Percentiles rank a stretch among this genome's conserved stretches.
Conservation (phyloP, 2,113 vertebrate genomes). For the Pachyramphus minor region DNA sequence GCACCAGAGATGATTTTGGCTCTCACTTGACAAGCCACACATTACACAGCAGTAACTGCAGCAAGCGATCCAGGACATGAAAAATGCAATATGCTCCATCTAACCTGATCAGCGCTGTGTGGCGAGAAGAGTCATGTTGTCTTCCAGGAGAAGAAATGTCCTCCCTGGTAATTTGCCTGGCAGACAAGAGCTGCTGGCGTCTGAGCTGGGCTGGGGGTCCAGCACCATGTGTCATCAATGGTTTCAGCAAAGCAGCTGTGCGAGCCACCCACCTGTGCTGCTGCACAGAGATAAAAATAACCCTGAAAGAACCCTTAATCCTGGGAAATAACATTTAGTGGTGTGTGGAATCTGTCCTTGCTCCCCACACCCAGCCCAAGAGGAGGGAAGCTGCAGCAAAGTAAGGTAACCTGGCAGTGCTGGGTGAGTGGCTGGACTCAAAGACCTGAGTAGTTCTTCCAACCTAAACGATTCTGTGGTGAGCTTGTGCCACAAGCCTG, state of each 20-base stretch:
- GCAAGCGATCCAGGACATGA: background rate
- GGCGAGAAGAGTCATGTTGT: background rate
- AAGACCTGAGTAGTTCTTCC: background rate
- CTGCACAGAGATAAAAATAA: background rate
- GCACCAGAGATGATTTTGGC: background rate
- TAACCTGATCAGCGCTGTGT: background rate
- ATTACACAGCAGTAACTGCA: background rate
- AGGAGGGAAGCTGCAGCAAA: background rate
- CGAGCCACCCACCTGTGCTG: background rate
- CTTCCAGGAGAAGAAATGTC: background rate
- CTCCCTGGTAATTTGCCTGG: background rate
- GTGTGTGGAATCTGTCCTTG: background rate
- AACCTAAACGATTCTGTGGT: background rate
- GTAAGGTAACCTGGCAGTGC: background rate
- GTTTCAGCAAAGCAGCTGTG: background rate
- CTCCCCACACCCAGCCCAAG: background rate
- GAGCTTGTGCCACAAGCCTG: background rate
- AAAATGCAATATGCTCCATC: background rate
- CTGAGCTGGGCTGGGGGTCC: background rate
- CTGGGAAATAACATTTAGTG: background rate
- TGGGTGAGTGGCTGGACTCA: background rate
- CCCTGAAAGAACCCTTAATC: background rate
- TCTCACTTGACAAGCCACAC: background rate
- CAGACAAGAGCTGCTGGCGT: background rate
- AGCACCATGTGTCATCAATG: fast-evolving